Base-by-base conservation (phyloP, 2,888 invertebrate genomes). In the Anthrax anthrax region DNA sequence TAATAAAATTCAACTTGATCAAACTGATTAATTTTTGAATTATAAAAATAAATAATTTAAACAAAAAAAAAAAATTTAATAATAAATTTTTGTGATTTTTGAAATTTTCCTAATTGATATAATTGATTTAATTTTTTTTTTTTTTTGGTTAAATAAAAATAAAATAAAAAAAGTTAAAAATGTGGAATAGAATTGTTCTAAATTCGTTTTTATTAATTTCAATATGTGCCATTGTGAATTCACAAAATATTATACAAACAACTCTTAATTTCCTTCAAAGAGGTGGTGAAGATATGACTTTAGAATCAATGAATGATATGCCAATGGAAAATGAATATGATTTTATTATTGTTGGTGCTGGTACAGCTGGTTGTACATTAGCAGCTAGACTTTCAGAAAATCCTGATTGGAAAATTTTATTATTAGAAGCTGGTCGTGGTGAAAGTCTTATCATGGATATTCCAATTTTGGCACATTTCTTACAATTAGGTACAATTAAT, bases 361-460 rank as follows among this genome's bases (percentile, higher is more conserved):
- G 79, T 2, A 73, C 77, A 0, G 74, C 74, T 0, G 79, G 79
- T 5, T 70, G 76, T 1, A 74, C 72, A 0, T 53, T 79, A 10
- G 78, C 79, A 1, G 78, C 74, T 57, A 68, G 80, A n/a, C 61
- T 80, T 5, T 71, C 75, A 2, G 77, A 78, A 57, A 70, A 73
- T 49, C 63, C 68, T 1, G 61, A 69, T 41, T 75, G 74, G 74
- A 72, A 65, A 32, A 65, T 78, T 1, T 60, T 79, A 1, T 61
- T 79, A 0, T 51, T 79, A n/a, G 79, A 79, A 60, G 73, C 75
- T 0, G 79, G 79, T 1, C 64, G 63, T 29, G 65, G 69, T 18
- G 73, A 76, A 48, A 70, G 67, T 12, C 74, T 70, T 52, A 54
- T 80, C 3, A 81, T 81, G 80, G 81, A 82, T 56, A 70, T 82